Base-by-base conservation (phyloP, 37 sponge, comb jelly and placozoan genomes). In the Hormiphora californensis region DNA sequence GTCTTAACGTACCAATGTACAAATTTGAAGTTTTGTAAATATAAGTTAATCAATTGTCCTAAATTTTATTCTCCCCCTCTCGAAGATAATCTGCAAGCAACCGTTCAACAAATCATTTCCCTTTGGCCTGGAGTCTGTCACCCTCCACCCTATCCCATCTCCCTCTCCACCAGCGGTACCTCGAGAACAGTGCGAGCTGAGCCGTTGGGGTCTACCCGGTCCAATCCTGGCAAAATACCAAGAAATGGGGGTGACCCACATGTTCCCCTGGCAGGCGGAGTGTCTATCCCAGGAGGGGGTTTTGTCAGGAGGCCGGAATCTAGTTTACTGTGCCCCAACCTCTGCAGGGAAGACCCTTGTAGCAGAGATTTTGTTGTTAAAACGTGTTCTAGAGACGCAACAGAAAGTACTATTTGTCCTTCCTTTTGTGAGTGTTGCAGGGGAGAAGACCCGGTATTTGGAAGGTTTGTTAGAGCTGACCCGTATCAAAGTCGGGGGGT, bases 241-340 rank as follows among this genome's bases (percentile, higher is more conserved):
- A 31, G 17, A 63, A 31, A 46, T 62, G 0, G 99, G 99, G 0
- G 90, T 98, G 11, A 65, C 39, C 8, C 85, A 87, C 57, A 95
- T 98, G 95, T 98, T 93, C 88, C 63, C 89, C 23, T 98, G 99
- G 99, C 99, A 98, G 89, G 94, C 91, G 1, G 92, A 98, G 86
- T 95, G 95, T 38, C 92, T 98, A 27, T 57, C 86, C 62, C 63
- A 89, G 51, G 91, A 90, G 2, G 90, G 90, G 17, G 93, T 94
- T 7, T 85, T 98, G 32, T 40, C 41, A 1, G 32, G 32, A 0
- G 93, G 94, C 0, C 46, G 91, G 0, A 98, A 95, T 85, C 89
- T 98, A 21, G 90, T 98, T 1, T 95, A 90, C 69, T 94, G 95
- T 12, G 99, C 99, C 21, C 99, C 99, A 46, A 98, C 99, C 19